phyloP scores from a whole-genome alignment of 2,113 vertebrate genomes.

The Malurus melanocephalus region DNA sequence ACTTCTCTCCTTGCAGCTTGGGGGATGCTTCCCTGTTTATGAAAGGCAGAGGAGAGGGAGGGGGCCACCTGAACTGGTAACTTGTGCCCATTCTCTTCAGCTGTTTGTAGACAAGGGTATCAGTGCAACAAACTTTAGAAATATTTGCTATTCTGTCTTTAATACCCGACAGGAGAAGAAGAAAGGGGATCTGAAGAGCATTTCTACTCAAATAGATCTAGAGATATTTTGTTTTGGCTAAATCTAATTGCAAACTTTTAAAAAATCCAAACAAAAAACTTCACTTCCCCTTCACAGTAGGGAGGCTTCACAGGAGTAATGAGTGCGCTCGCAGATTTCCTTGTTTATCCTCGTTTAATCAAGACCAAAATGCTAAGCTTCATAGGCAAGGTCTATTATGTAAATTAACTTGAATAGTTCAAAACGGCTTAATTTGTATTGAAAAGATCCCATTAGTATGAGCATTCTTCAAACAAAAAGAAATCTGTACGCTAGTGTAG shows the following conservation, averaged over 20 bases:
- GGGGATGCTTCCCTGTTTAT: not conserved
- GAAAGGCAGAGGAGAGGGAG: not conserved
- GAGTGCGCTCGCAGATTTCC: not conserved
- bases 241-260: not conserved
- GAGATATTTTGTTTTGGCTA: not conserved
- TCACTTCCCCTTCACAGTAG: not conserved
- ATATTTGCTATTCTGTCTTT: not conserved
- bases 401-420: constrained; percentile 28
- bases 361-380: constrained; percentile 16
- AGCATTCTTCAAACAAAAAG: constrained; percentile 35
- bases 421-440: constrained; percentile 13
- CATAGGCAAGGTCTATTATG: constrained; percentile 12
- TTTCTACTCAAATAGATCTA: not conserved
- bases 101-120: not conserved
- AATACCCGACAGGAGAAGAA: not conserved
- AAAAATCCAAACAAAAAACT: constrained; percentile 2
- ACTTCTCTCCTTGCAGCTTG: not conserved
- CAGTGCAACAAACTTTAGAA: not conserved
- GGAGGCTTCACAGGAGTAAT: not conserved
- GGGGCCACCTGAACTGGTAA: not conserved
- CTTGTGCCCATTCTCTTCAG: not conserved
- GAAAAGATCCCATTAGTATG: constrained; percentile 16
- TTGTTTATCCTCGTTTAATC: not conserved
- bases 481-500: not conserved
- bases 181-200: not conserved